Base-by-base conservation (phyloP, 2,888 invertebrate species). In the Tupiocoris notatus region DNA sequence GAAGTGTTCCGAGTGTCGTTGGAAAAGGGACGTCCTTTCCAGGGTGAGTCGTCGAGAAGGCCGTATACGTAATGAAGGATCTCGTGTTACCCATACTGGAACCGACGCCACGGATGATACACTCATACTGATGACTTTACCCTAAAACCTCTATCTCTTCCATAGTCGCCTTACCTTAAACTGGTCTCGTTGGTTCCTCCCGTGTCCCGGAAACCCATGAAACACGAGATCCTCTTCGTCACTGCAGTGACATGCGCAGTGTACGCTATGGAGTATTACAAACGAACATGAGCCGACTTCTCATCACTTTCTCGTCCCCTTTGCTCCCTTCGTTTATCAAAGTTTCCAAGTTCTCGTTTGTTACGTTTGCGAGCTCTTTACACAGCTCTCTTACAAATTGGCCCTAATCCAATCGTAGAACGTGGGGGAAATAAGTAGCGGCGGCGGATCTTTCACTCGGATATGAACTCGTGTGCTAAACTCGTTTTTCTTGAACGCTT, bases 81-180 rank as follows among this genome's bases (percentile, higher is more conserved):
- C 57, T 67, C 67, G 56, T 17, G 67, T 67, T 67, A 57, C 67
- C 39, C 39, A 39, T 22, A 12, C 67, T 65, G 39, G 20, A 65
- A 24, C 25, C 17, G 25, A 54, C 39, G n/a, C 56, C 67, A 18
- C 20, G 56, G 54, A 67, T 67, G 67, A 67, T 56, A 67, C 57
- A 57, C 67, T 54, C 67, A 67, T 67, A 67, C 67, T 67, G 67
- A 67, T 67, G 67, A 67, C 67, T 56, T 61, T 39, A 39, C 65
- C 65, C 65, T 65, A 65, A 65, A 65, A 65, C 65, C 39, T 25
- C 20, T n/a, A 9, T 21, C 23, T 18, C 59, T n/a, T 6, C 59
- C 16, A 17, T 59, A 3, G 16, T 17, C 59, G 17, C 6, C 59
- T 17, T 59, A 59, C 59, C 59, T n/a, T 17, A 6, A 18, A 18